A percentile compares a stretch with the other conserved stretches of the same genome.
Evolutionary conservation across 2,113 vertebrate genomes (phyloP).

Genomic region (Sturnus vulgaris): DNA sequence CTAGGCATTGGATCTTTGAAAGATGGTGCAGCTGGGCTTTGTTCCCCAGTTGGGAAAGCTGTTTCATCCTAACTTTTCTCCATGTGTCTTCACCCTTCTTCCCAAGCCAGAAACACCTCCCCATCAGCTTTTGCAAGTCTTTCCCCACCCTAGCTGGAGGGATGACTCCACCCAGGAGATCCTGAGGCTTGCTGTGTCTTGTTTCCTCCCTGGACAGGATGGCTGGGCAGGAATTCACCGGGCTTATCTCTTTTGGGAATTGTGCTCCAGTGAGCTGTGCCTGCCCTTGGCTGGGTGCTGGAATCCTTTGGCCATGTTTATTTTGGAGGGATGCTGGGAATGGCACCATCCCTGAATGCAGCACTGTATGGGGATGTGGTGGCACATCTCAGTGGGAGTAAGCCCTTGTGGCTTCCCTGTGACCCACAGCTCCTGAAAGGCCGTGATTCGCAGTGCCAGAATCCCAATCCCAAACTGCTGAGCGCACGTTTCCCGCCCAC

Average conservation of each 20-base stretch:
- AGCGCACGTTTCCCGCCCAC: accelerated
- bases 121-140: background rate
- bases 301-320: accelerated
- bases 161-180: background rate
- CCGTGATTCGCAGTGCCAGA: accelerated
- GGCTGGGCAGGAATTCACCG: background rate
- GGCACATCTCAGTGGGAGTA: background rate
- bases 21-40: background rate
- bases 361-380: accelerated
- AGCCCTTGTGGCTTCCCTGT: background rate
- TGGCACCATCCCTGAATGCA: accelerated
- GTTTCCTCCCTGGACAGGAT: background rate
- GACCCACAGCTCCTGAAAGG: background rate
- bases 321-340: background rate
- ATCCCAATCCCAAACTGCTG: background rate
- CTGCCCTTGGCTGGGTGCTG: too few species aligned
- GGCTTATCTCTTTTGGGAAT: background rate
- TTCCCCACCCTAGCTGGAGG: background rate
- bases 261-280: accelerated
- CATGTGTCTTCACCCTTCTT: background rate
- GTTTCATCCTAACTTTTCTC: background rate
- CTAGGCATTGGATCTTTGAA: background rate
- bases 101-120: background rate
- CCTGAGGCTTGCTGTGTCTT: background rate
- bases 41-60: background rate